Percentiles rank a stretch among this genome's conserved stretches.
phyloP scores from a whole-genome alignment of 23 tunicate genomes.

The Ascidia mentula region DNA sequence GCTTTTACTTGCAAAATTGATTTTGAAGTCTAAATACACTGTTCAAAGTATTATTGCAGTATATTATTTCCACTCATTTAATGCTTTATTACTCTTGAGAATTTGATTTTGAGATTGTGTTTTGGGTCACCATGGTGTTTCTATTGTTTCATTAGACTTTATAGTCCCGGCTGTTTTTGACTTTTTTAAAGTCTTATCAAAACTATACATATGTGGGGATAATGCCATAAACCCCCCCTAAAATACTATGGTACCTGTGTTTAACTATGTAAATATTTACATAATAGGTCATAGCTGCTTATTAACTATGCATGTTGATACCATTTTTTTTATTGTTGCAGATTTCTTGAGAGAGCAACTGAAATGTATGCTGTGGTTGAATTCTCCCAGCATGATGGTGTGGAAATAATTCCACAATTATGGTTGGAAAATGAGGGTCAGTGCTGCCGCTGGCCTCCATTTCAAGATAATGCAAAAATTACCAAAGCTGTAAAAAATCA shows the following conservation, averaged over 20 bases:
- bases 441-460: conserved; percentile 5
- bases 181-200: background rate
- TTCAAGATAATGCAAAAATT: background rate
- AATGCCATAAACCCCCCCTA: background rate
- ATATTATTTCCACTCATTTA: background rate
- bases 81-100: background rate
- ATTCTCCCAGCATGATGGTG: background rate
- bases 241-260: background rate
- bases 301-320: background rate
- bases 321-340: background rate
- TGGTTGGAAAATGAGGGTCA: background rate
- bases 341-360: background rate
- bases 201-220: background rate
- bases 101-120: background rate
- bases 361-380: background rate
- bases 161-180: background rate
- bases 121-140: conserved; percentile 1
- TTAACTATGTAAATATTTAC: background rate
- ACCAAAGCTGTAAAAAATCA: background rate
- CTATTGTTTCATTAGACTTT: background rate
- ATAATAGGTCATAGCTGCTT: background rate
- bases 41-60: conserved; percentile 3
- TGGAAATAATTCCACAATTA: background rate
- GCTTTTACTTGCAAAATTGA: background rate
- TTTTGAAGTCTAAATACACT: background rate